Base-by-base conservation (phyloP, 2,888 invertebrate genomes). In the Patella ulyssiponensis region DNA sequence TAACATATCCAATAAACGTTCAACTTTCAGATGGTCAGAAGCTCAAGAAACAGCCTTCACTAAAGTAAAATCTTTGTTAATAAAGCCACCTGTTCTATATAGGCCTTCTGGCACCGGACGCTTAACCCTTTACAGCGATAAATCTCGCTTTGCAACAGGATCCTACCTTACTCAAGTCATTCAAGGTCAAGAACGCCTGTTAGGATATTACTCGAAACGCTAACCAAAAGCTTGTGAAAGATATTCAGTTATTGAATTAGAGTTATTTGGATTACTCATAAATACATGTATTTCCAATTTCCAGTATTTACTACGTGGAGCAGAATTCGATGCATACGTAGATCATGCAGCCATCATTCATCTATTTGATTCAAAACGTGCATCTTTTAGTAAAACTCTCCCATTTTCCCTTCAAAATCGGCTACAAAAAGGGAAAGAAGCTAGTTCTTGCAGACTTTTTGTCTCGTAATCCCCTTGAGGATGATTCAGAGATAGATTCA, bases 231-330 rank as follows among this genome's bases (percentile, higher is more conserved):
- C 58, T 64, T 64, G 58, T 64, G 58, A n/a, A n/a, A 64, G 20
- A 7, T 64, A 64, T 20, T 64, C 58, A n/a, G 58, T 64, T 17
- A 64, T 17, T 2, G 58, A 64, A 64, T 20, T 64, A 7, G 58
- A 64, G 20, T 64, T 64, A 64, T 64, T 64, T 64, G 58, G 58
- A 64, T 20, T 64, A 7, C 20, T 20, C 20, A 64, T 64, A 20
- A 64, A 64, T 64, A n/a, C n/a, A n/a, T n/a, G n/a, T n/a, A 64
- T 64, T 20, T 64, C 58, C 20, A 64, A 64, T 64, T 64, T 64
- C 3, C 58, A 64, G 20, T 64, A 64, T 20, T 9, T 64, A 17
- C 17, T 64, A 20, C n/a, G 58, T 20, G 58, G 58, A 64, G 58
- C 17, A 64, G 58, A 64, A n/a, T 64, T 64, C 20, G 58, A 64